Base-by-base conservation (phyloP, 2,797 vertebrate genomes). In the Pipistrellus kuhlii region DNA sequence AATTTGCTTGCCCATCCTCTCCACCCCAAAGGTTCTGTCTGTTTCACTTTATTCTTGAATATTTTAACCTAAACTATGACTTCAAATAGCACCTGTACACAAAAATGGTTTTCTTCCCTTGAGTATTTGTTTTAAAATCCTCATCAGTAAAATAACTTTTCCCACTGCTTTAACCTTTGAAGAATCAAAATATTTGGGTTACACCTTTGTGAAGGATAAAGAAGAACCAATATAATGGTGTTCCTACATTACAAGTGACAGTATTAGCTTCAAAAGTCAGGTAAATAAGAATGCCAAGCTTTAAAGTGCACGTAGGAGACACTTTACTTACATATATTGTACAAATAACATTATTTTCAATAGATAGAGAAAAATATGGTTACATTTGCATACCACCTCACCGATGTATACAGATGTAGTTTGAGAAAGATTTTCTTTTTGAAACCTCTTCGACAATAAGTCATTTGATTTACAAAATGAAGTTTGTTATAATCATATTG, bases 391-490 rank as follows among this genome's bases (percentile, higher is more conserved):
- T 25, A 72, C 18, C 13, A 27, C 41, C 53, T 81, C 11, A n/a
- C 32, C 41, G 18, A 38, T 59, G 69, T 83, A 68, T 69, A 6
- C 35, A 83, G 38, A 30, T 73, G 5, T 10, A 41, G 12, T 66
- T 76, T 83, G 57, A 87, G 20, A 93, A 83, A 86, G 44, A 23
- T 30, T 51, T 46, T 84, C 15, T 62, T 68, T 77, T 69, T 85
- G 23, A 20, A 15, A 5, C 17, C 17, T 80, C 13, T 72, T 71
- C 38, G 71, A 59, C 14, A 88, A 7, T 72, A 69, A 81, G n/a
- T 51, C 85, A 82, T 72, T 90, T 77, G 18, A 89, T 83, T 73
- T 91, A 71, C 21, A 85, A 93, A 83, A 82, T 51, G 2, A 91
- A 68, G 48, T 94, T 93, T 81, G 18, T 72, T 93, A 48, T 77